phyloP scores from a whole-genome alignment of 2,113 vertebrate genomes.

The Muntiacus reevesi region DNA sequence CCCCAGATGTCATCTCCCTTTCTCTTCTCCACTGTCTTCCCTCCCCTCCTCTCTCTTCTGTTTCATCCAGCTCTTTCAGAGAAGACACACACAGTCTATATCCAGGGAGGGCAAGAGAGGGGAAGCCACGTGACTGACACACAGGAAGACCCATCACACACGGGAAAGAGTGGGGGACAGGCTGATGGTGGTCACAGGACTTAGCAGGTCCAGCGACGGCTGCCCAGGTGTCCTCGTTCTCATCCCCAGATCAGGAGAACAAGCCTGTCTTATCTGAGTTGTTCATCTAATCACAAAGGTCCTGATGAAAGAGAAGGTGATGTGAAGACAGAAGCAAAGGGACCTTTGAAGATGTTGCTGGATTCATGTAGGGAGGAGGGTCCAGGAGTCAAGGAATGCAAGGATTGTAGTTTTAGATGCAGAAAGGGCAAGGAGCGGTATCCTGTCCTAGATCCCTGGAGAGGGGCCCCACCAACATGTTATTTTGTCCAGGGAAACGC shows the following conservation, averaged over 20 bases:
- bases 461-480: neutral
- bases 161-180: too few species aligned
- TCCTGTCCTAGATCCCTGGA: neutral
- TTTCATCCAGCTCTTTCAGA: neutral
- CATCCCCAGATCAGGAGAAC: rapidly evolving
- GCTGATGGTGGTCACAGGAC: neutral
- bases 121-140: neutral
- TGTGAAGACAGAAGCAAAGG: neutral
- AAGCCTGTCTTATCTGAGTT: neutral
- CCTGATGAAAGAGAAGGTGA: rapidly evolving
- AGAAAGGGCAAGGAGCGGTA: neutral
- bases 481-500: neutral
- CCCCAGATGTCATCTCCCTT: neutral
- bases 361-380: neutral
- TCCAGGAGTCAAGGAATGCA: neutral
- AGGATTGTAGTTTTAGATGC: neutral
- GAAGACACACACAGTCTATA: neutral
- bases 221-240: neutral
- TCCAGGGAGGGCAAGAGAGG: neutral
- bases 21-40: neutral
- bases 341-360: neutral
- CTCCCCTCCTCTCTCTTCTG: neutral
- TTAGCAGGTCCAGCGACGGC: neutral
- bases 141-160: neutral
- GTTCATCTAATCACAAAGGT: too few species aligned